Base-by-base conservation (phyloP, 2,113 vertebrate species). In the Thalassoma bifasciatum region DNA sequence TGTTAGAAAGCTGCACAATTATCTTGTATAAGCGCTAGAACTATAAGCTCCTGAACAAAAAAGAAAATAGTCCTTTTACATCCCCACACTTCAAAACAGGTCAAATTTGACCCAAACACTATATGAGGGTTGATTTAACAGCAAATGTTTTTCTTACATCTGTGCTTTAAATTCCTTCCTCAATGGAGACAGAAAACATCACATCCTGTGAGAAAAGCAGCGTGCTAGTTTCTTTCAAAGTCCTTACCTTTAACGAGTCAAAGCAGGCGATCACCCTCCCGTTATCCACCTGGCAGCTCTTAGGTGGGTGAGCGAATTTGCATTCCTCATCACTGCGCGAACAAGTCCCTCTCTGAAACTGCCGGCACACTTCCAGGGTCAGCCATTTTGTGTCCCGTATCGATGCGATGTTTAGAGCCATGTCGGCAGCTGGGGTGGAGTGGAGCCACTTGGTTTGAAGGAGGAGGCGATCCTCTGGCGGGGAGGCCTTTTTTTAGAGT, bases 301-400 rank as follows among this genome's bases (percentile, higher is more conserved):
- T 99, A 21, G 98, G 96, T 52, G 98, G 98, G 81, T 99, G 98
- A 87, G 98, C 98, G 85, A 99, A 99, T 93, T 99, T 99, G 96
- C 98, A 99, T 93, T 99, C 98, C 93, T 99, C 97, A 21, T 99
- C 98, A 8, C 96, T 97, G 84, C 98, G 97, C 0, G 98, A 99
- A 92, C 98, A 99, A 1, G 97, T 99, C 81, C 97, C 97, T 73
- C 98, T 97, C 92, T 99, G 98, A 93, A 98, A 99, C 78, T 99
- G 98, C 84, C 98, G 95, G 94, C 98, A 99, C 91, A 99, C 98
- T 93, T 99, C 98, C 82, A 99, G 92, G 0, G 98, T 99, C 94
- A 99, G 96, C 98, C 98, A 99, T 91, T 99, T 99, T 83, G 98
- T 99, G 85, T 99, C 98, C 94, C 98, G 95, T 83, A 99, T 97